Percentiles rank a stretch among this genome's conserved stretches.
Conservation (phyloP, 1,140 invertebrate genomes). For the Eupeodes corollae region DNA sequence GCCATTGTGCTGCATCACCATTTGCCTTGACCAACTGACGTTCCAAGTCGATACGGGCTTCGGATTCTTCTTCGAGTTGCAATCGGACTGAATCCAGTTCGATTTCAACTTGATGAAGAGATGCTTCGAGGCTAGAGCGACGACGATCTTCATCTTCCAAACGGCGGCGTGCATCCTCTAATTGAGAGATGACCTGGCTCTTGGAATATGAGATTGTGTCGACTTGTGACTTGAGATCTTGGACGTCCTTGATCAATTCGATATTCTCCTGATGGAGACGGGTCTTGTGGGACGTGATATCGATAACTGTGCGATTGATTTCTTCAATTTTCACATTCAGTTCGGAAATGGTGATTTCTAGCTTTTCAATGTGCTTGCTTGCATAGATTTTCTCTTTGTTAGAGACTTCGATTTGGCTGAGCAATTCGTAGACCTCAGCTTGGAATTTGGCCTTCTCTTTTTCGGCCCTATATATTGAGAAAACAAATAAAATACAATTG, state of each 20-base stretch:
- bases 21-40: constrained; percentile 85
- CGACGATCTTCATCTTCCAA: constrained; percentile 92
- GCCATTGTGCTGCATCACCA: constrained; percentile 78
- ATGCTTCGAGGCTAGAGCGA: constrained; percentile 75
- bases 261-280: constrained; percentile 85
- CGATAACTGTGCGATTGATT: constrained; percentile 84
- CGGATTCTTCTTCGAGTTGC: constrained; percentile 90
- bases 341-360: constrained; percentile 81
- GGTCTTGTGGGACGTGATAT: constrained; percentile 84
- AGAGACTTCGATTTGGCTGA: constrained; percentile 82
- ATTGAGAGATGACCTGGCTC: constrained; percentile 73
- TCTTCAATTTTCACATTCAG: constrained; percentile 90
- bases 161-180: constrained; percentile 85
- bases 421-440: constrained; percentile 88
- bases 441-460: constrained; percentile 95
- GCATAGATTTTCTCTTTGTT: constrained; percentile 83
- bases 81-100: constrained; percentile 86
- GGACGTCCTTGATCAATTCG: constrained; percentile 85
- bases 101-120: constrained; percentile 79
- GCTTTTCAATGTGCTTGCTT: constrained; percentile 78
- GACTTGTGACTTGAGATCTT: constrained; percentile 85
- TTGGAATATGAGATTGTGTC: constrained; percentile 85
- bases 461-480: constrained; percentile 62
- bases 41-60: constrained; percentile 87
- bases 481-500: constrained; percentile 7